Base-by-base conservation (phyloP, 2,113 vertebrate genomes). In the cattle (Bos taurus) region DNA sequence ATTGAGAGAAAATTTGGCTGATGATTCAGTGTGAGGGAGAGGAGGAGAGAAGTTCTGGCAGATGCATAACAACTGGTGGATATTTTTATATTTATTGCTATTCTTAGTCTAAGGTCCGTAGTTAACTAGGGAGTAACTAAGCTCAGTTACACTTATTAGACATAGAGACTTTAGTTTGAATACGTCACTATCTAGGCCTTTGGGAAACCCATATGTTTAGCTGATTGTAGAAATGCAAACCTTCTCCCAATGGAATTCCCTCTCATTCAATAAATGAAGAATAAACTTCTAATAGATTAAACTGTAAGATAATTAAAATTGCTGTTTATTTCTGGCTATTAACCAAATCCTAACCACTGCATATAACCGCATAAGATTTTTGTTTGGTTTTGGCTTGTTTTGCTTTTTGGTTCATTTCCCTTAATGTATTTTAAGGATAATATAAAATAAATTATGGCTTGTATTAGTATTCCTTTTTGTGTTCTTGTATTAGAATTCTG, bases 61-160 rank as follows among this genome's bases (percentile, higher is more conserved):
- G 92, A 57, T 86, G 77, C 0, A 77, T 16, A 87, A 93, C 77
- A 82, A 74, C 87, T 94, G 88, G 56, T 80, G 15, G 92, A 56
- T 97, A 92, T 94, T 97, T 98, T 93, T 96, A 36, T 91, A 43
- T 96, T 96, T 86, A 83, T 86, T 82, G 48, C 96, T 98, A 83
- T 96, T 98, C 89, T 97, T 97, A 98, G 93, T 57, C 28, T 50
- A 59, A 96, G 78, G 56, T 77, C 52, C 82, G 5, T 81, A 86
- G 67, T 94, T 97, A 90, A 83, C 21, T 77, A 83, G 77, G 21
- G 81, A 90, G 64, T 85, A 88, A 83, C 84, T 90, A 83, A 95
- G 71, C 48, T 91, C 64, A 57, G 23, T 86, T 91, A 85, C 4
- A 56, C 16, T 97, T 90, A 86, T n/a, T 86, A 97, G 84, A 52